phyloP scores from a whole-genome alignment of 2,113 vertebrate genomes.

The Gila orcuttii region DNA sequence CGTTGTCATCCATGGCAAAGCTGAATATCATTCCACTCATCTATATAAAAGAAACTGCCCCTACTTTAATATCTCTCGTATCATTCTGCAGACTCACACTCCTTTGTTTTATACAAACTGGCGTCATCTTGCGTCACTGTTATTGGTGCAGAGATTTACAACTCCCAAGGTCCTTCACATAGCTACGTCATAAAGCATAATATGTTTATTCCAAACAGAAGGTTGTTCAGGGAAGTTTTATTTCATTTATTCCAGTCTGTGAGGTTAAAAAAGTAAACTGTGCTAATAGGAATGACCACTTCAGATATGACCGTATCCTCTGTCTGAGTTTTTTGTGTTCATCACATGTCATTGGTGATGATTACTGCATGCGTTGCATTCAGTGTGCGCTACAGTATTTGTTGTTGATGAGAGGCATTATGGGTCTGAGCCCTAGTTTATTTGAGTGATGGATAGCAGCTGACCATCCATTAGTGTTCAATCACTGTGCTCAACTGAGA shows the following conservation, averaged over 20 bases:
- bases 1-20: neutral
- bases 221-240: neutral
- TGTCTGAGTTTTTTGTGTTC: neutral
- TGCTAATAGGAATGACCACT: neutral
- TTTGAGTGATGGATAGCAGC: conserved; percentile 40
- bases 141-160: neutral
- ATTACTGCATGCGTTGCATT: neutral
- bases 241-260: neutral
- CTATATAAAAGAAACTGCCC: neutral
- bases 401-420: conserved; percentile 12
- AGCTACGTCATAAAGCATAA: too few relatives aligned
- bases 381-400: neutral
- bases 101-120: too few relatives aligned
- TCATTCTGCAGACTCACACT: neutral
- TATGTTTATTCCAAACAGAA: neutral
- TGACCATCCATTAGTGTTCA: conserved; percentile 24
- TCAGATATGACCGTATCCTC: neutral
- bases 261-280: neutral
- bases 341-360: neutral
- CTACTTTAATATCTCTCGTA: neutral
- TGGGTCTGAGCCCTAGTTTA: conserved; percentile 8
- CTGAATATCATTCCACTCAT: neutral
- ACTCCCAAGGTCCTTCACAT: too few relatives aligned
- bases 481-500: neutral
- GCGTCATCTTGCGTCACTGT: neutral